Conservation (phyloP, 2,797 vertebrate species). For the Glyptemys insculpta region DNA sequence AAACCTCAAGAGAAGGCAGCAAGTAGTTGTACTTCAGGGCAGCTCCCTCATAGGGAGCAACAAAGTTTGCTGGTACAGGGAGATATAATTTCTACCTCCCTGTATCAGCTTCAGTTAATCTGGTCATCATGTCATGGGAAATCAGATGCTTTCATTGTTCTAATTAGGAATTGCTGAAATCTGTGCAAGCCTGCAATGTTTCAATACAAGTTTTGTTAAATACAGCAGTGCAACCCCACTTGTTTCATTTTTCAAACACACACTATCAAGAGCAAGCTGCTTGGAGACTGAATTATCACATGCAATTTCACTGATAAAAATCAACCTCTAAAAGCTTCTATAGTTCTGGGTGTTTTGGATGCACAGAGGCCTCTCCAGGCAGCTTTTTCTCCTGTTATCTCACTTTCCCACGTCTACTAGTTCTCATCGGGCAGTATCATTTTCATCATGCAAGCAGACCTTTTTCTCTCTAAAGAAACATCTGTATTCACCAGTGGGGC, state of each 20-base stretch:
- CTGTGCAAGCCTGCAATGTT: not conserved
- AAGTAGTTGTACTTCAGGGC: not conserved
- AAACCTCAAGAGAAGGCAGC: not conserved
- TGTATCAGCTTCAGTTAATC: not conserved
- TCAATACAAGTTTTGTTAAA: slow-evolving; percentile 1
- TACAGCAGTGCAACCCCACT: not conserved
- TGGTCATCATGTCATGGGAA: not conserved
- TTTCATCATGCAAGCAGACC: slow-evolving; percentile 50
- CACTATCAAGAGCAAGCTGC: slow-evolving; percentile 38
- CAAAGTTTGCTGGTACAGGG: fast-evolving
- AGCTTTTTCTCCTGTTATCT: slow-evolving; percentile 60
- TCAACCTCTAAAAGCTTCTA: slow-evolving; percentile 51
- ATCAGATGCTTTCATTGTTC: slow-evolving; percentile 7
- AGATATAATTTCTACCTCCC: not conserved
- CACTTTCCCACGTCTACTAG: slow-evolving; percentile 56
- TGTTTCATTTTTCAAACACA: slow-evolving; percentile 59
- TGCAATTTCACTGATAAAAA: slow-evolving; percentile 67
- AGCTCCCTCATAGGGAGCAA: not conserved
- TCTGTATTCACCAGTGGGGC: not conserved
- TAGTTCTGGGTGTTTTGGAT: slow-evolving; percentile 19
- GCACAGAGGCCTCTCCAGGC: slow-evolving; percentile 42
- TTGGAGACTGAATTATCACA: slow-evolving; percentile 62
- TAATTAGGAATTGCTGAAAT: slow-evolving; percentile 53
- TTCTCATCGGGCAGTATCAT: slow-evolving; percentile 49
- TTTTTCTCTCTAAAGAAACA: slow-evolving; percentile 49